Base-by-base conservation (phyloP, 2,113 vertebrate species). In the Brienomyrus longianalis region DNA sequence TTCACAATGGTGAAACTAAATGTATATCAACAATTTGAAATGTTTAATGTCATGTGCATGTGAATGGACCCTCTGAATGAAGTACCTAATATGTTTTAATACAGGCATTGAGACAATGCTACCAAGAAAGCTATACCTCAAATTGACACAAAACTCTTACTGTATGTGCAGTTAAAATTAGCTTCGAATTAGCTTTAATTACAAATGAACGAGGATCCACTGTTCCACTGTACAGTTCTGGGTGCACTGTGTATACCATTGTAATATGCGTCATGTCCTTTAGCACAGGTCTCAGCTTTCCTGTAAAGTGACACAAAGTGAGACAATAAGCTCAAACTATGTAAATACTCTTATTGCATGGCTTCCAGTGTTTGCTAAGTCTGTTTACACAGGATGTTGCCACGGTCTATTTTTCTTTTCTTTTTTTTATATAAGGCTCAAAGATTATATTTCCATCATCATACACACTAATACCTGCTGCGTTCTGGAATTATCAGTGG, bases 341-440 rank as follows among this genome's bases (percentile, higher is more conserved):
- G 51, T 87, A 56, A 39, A 87, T 59, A 51, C 39, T 43, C 85
- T 86, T 15, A 86, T 43, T 56, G 50, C 27, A 87, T 19, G 50
- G 45, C 10, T 50, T 43, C 35, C 15, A 80, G 8, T 87, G 15
- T 87, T 87, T 87, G 51, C 86, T 3, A 35, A 87, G 27, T 56
- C 86, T 87, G 86, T 87, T 87, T 54, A 39, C 86, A 31, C 52
- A 87, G 52, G 86, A 56, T 87, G 27, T 87, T 87, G 35, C 86
- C 51, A 39, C 56, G 51, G 27, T 51, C 13, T 87, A 0, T 48
- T 86, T 52, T 86, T 48, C 5, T 27, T 84, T 3, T 13, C 1
- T 15, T 56, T 56, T 54, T 56, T 86, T 50, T 85, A 85, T 4
- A 11, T 56, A 54, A 87, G 85, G 85, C 11, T 19, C 3, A 31